Conservation (phyloP, 2,113 vertebrate genomes). For the Xyliphius kryptos region DNA sequence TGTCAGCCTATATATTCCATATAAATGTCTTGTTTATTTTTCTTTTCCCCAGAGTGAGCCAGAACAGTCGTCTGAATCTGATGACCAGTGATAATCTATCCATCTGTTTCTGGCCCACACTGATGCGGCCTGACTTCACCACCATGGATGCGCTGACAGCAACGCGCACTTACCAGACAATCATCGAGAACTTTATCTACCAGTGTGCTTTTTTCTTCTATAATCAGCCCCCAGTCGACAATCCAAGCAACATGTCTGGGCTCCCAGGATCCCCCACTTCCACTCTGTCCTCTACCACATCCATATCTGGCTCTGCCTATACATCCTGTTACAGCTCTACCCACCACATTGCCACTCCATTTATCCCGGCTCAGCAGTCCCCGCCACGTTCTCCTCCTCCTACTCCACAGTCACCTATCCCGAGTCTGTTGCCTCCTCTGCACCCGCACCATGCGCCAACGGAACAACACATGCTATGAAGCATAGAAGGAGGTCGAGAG, state of each 20-base stretch:
- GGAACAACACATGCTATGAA: slow-evolving; percentile 83
- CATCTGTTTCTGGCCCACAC: slow-evolving; percentile 93
- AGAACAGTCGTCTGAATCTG: slow-evolving; percentile 80
- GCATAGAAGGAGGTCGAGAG: slow-evolving; percentile 6
- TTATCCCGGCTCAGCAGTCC: slow-evolving; percentile 61
- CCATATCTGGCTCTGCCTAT: slow-evolving; percentile 50
- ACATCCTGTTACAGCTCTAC: slow-evolving; percentile 59
- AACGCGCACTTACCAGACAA: slow-evolving; percentile 90
- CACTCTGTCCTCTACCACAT: slow-evolving; percentile 44
- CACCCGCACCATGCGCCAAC: slow-evolving; percentile 67
- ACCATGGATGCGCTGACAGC: slow-evolving; percentile 92
- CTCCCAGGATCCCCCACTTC: slow-evolving; percentile 35
- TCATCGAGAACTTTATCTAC: slow-evolving; percentile 95
- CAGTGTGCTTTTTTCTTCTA: slow-evolving; percentile 91
- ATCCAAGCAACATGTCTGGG: slow-evolving; percentile 9
- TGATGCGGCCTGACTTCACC: slow-evolving; percentile 90
- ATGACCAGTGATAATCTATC: slow-evolving; percentile 96
- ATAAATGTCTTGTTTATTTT: too few species aligned
- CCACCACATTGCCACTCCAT: slow-evolving; percentile 56
- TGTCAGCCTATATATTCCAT: too few species aligned
- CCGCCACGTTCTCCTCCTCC: slow-evolving; percentile 72
- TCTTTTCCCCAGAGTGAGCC: slow-evolving; percentile 73
- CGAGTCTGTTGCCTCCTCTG: slow-evolving; percentile 66
- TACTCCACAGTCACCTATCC: slow-evolving; percentile 74
- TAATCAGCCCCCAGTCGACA: slow-evolving; percentile 66